phyloP scores from a whole-genome alignment of 2,888 invertebrate genomes.

The Drosophila paracracens region DNA sequence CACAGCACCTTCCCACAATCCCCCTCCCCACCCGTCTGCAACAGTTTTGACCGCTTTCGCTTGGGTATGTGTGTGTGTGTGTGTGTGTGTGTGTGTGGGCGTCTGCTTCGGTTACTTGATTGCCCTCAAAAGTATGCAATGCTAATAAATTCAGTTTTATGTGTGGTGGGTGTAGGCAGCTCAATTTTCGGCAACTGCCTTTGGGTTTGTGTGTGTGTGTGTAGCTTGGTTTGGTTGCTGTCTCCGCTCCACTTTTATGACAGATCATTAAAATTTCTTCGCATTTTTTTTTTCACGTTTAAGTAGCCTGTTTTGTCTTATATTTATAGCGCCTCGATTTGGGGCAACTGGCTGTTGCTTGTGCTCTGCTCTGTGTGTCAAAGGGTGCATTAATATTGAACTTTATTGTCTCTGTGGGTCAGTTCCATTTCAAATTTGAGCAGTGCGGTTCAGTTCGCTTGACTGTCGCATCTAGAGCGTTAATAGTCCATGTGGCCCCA shows the following conservation, averaged over 20 bases:
- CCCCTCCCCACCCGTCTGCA: slow-evolving; percentile 15
- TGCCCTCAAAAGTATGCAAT: slow-evolving; percentile 78
- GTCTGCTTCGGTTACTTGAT: slow-evolving; percentile 66
- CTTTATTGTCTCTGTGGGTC: slow-evolving; percentile 74
- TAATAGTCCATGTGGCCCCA: slow-evolving; percentile 56
- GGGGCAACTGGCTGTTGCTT: slow-evolving; percentile 35
- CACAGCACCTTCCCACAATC: not conserved
- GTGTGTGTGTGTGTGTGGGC: slow-evolving; percentile 5
- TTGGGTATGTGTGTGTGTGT: not conserved
- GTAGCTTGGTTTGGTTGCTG: slow-evolving; percentile 7
- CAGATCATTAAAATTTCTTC: slow-evolving; percentile 75
- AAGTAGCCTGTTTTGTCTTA: slow-evolving; percentile 77
- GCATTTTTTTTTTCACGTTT: slow-evolving; percentile 45
- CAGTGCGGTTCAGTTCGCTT: slow-evolving; percentile 25
- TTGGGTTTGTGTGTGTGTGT: slow-evolving; percentile 6
- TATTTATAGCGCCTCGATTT: slow-evolving; percentile 68
- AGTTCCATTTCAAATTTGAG: slow-evolving; percentile 46
- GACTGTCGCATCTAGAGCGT: slow-evolving; percentile 49
- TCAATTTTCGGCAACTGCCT: slow-evolving; percentile 20
- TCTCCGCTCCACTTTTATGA: slow-evolving; percentile 67
- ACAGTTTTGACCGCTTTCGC: slow-evolving; percentile 38
- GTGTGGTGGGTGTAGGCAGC: slow-evolving; percentile 23
- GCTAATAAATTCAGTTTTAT: slow-evolving; percentile 78
- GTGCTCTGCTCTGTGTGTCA: slow-evolving; percentile 50
- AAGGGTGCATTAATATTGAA: slow-evolving; percentile 80